Percentiles rank a stretch among this genome's conserved stretches.
Evolutionary conservation across 2,888 invertebrate genomes (phyloP).

Genomic region (Drosophila anceps): DNA sequence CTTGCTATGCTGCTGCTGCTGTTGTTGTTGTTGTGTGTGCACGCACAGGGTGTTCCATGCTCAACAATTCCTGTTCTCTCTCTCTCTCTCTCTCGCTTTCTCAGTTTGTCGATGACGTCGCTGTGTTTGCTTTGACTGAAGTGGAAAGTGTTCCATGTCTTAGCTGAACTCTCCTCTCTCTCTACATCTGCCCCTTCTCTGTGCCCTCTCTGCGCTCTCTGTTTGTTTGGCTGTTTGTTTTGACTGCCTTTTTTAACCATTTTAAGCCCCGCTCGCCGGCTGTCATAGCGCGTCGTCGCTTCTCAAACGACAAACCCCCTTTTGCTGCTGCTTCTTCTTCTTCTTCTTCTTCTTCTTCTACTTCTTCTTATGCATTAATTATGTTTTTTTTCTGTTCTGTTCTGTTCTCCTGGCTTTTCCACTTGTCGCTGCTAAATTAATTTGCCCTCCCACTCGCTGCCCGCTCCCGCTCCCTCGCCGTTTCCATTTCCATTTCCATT

Average conservation of each 20-base stretch:
- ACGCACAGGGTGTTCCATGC: conserved; percentile 51
- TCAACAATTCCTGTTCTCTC: conserved; percentile 32
- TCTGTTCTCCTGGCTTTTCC: conserved; percentile 38
- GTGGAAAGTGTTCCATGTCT: conserved; percentile 50
- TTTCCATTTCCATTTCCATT: background rate
- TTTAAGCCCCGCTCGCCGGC: conserved; percentile 51
- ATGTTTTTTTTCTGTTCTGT: conserved; percentile 28
- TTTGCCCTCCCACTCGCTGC: conserved; percentile 33
- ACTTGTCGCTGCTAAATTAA: conserved; percentile 68
- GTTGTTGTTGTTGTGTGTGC: background rate
- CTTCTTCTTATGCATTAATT: conserved; percentile 54
- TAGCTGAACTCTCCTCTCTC: background rate
- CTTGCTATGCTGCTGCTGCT: conserved; percentile 1
- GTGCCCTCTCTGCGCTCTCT: background rate
- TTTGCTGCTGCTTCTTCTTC: conserved; percentile 5
- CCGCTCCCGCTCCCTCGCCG: background rate
- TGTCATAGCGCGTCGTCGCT: conserved; percentile 30
- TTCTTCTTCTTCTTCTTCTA: conserved; percentile 11
- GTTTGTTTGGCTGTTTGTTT: conserved; percentile 59
- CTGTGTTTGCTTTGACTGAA: conserved; percentile 29
- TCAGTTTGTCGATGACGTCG: conserved; percentile 38
- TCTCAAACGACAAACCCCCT: conserved; percentile 52
- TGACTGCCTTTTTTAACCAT: conserved; percentile 38
- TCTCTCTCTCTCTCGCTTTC: background rate
- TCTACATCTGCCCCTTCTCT: background rate